Percentiles rank a stretch among this genome's conserved stretches.
phyloP scores from a whole-genome alignment of 1,140 invertebrate genomes.

The Achroia grisella region DNA sequence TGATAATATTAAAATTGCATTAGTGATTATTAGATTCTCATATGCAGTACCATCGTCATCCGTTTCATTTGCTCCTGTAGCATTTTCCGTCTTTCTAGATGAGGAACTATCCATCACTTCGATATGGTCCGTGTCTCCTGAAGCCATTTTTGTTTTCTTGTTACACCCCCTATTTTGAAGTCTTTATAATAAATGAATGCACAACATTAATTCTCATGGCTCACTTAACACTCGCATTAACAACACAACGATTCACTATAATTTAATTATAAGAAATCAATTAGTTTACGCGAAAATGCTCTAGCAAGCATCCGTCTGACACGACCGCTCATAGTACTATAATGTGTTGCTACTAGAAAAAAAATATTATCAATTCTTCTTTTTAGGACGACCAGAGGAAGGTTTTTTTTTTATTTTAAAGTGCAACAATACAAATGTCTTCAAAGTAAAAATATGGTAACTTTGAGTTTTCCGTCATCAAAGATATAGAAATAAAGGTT shows the following conservation, averaged over 20 bases:
- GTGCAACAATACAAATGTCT: too few species aligned
- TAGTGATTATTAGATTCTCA: conserved; percentile 28
- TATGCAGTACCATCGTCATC: conserved; percentile 60
- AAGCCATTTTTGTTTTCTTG: conserved; percentile 77
- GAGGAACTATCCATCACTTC: conserved; percentile 63
- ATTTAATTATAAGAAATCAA: conserved; percentile 72
- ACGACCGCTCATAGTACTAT: conserved; percentile 61
- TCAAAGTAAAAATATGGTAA: too few species aligned
- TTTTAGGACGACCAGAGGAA: too few species aligned
- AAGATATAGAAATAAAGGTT: too few species aligned
- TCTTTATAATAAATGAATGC: conserved; percentile 41
- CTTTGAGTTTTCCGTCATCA: too few species aligned
- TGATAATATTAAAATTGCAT: too few species aligned
- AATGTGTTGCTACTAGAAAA: conserved; percentile 39
- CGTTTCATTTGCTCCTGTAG: conserved; percentile 39
- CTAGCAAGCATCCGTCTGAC: conserved; percentile 61
- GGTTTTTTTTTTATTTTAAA: too few species aligned
- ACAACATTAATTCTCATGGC: conserved; percentile 62
- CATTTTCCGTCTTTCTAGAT: conserved; percentile 48
- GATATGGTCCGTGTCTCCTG: conserved; percentile 75
- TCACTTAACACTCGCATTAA: conserved; percentile 58
- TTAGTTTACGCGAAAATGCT: conserved; percentile 63
- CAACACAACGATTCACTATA: conserved; percentile 63
- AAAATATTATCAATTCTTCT: not conserved
- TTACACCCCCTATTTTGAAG: conserved; percentile 65